These are phyloP conservation scores for Mermis nigrescens DNA, from an alignment of 2,888 invertebrate species.

Conservation along the genomic window DNA sequence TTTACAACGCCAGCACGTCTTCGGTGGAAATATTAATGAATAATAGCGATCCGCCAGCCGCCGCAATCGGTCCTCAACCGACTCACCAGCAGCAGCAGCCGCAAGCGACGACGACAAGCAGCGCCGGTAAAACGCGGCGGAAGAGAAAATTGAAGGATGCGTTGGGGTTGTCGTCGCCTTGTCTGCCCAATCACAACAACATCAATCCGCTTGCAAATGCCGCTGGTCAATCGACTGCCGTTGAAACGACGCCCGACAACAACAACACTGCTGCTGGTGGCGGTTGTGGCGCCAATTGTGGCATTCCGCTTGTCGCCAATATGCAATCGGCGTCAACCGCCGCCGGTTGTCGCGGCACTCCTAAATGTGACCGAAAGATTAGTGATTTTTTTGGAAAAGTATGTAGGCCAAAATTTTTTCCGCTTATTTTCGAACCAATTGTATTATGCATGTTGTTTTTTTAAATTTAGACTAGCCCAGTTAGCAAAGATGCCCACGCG, in stretches of 20 bases:
- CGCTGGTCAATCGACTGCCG: background rate
- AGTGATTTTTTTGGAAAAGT: slow-evolving; percentile 3
- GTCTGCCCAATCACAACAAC: background rate
- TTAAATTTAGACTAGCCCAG: too few relatives aligned
- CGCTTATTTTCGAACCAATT: too few relatives aligned
- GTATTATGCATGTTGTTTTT: too few relatives aligned
- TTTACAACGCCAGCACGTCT: too few relatives aligned
- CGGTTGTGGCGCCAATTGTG: too few relatives aligned
- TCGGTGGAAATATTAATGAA: too few relatives aligned
- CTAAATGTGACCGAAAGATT: slow-evolving; percentile 4
- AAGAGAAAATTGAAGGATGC: background rate
- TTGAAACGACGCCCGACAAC: background rate
- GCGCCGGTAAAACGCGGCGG: background rate
- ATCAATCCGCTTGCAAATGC: background rate
- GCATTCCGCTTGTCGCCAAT: too few relatives aligned
- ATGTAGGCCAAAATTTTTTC: background rate
- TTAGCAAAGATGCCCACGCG: too few relatives aligned
- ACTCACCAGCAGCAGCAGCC: too few relatives aligned
- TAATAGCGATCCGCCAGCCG: too few relatives aligned
- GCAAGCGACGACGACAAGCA: background rate
- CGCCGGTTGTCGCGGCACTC: background rate
- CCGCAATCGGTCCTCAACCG: too few relatives aligned
- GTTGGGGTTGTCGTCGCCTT: too few relatives aligned
- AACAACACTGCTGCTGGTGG: background rate
- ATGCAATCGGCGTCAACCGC: background rate